These are phyloP conservation scores for Tribolium freemani DNA, from an alignment of 2,888 invertebrate species.

Conservation along the genomic window DNA sequence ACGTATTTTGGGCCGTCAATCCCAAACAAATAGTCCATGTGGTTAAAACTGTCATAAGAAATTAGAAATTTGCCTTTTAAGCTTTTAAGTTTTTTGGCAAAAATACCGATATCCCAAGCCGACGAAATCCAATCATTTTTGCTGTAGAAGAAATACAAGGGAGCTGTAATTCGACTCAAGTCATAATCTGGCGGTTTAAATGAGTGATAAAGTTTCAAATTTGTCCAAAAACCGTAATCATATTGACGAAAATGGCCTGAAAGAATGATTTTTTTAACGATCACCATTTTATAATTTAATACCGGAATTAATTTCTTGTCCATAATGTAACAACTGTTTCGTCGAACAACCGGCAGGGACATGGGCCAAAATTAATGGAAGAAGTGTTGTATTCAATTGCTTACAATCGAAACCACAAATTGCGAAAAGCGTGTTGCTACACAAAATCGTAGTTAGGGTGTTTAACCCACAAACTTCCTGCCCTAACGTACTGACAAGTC, in stretches of 20 bases:
- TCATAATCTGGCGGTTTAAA: slow-evolving; percentile 22
- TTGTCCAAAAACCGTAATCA: slow-evolving; percentile 30
- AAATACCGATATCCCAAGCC: slow-evolving; percentile 45
- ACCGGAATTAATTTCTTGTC: slow-evolving; percentile 38
- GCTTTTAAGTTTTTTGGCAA: slow-evolving; percentile 58
- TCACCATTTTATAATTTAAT: background rate
- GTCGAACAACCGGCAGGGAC: slow-evolving; percentile 35
- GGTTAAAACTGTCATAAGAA: slow-evolving; percentile 59
- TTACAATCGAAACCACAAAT: slow-evolving; percentile 28
- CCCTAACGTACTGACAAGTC: slow-evolving; percentile 65
- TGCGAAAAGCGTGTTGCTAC: slow-evolving; percentile 31
- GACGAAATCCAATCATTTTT: slow-evolving; percentile 70
- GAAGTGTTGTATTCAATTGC: slow-evolving; percentile 32
- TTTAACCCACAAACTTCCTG: slow-evolving; percentile 32
- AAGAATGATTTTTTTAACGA: background rate
- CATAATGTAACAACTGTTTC: slow-evolving; percentile 33
- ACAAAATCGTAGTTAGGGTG: slow-evolving; percentile 16
- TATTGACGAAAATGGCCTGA: slow-evolving; percentile 50
- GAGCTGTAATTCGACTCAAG: slow-evolving; percentile 52
- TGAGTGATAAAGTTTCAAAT: slow-evolving; percentile 9
- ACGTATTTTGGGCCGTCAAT: slow-evolving; percentile 58
- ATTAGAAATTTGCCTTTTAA: slow-evolving; percentile 56
- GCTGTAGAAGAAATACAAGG: slow-evolving; percentile 68
- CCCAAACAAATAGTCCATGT: slow-evolving; percentile 62
- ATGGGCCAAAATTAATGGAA: slow-evolving; percentile 50